Evolutionary conservation across 2,113 vertebrate species (phyloP), one percentile per base, ranked within the genome.

Genomic region (Salvator merianae): DNA sequence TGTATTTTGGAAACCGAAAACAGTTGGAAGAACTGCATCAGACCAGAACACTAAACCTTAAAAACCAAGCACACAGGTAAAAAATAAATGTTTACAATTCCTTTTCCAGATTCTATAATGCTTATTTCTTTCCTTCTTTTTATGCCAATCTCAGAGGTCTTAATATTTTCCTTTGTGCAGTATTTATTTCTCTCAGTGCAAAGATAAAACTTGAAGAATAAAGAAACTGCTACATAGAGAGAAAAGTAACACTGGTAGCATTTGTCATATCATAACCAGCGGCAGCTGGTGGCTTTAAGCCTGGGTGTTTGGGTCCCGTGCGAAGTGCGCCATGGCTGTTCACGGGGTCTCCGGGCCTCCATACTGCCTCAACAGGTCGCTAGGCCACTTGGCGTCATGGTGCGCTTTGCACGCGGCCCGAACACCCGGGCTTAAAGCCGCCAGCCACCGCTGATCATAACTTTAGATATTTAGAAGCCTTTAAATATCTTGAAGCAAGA

Each of bases 1-100:
- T 99, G 55, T 99, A 99, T 94, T 99, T 99, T 86, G 98, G 98
- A 86, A 99, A 99, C 91, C 95, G 98, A 91, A 99, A 99, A 90
- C 98, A 99, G 85, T 92, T 99, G 92, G 95, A 97, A 24, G 98
- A 99, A 87, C 94, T 99, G 89, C 93, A 97, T 93, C 96, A 96
- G 83, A 88, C 91, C 0, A 96, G 96, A 3, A 95, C 91, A 0
- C 96, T 99, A 88, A 98, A 99, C 93, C 95, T 99, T 13, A 97
- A 97, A 93, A 99, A 99, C 90, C 97, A 98, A 88, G 94, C 97
- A 4, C 98, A 99, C 93, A 98, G 98, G 98, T 99, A 95, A 94
- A 77, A 9, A 9, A 62, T 20, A 1, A 88, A 78, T 73, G 1
- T 7, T 55, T 47, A 43, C 34, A 73, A 65, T 73, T 74, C 20